Percentiles rank a stretch among this genome's conserved stretches.
These are phyloP conservation scores for Plagodis pulveraria DNA, from an alignment of 2,888 invertebrate genomes.

Conservation along the genomic window DNA sequence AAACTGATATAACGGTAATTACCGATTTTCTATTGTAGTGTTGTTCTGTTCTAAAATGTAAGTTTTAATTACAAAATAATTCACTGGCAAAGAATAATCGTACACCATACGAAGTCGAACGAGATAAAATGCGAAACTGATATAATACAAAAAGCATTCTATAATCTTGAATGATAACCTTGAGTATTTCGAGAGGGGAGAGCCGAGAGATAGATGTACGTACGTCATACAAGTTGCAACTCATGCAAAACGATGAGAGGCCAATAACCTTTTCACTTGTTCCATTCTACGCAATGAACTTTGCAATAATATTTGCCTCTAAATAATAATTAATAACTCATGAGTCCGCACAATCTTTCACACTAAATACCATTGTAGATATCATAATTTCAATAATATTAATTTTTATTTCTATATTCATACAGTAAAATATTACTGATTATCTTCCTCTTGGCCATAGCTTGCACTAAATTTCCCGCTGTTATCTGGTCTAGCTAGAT, in stretches of 20 bases:
- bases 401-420: no score
- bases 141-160: slow-evolving; percentile 6
- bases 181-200: slow-evolving; percentile 21
- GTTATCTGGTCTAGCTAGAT: no score
- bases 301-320: slow-evolving; percentile 6
- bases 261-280: slow-evolving; percentile 30
- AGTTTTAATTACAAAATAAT: no score
- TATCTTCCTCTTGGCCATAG: no score
- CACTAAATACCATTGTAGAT: no score
- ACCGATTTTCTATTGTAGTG: slow-evolving; percentile 46
- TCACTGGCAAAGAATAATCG: no score
- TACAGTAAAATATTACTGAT: no score
- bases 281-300: slow-evolving; percentile 30
- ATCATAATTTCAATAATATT: no score
- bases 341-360: no score
- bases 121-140: slow-evolving; percentile 16
- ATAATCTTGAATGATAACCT: slow-evolving; percentile 15
- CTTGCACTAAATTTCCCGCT: no score
- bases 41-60: no score
- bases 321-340: no score
- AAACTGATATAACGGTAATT: slow-evolving; percentile 33
- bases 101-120: neutral
- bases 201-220: neutral
- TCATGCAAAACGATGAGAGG: slow-evolving; percentile 23
- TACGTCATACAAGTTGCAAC: slow-evolving; percentile 19